Percentiles rank a stretch among this genome's conserved stretches.
Conservation (phyloP, 2,888 invertebrate species). For the Phorcus lineatus region DNA sequence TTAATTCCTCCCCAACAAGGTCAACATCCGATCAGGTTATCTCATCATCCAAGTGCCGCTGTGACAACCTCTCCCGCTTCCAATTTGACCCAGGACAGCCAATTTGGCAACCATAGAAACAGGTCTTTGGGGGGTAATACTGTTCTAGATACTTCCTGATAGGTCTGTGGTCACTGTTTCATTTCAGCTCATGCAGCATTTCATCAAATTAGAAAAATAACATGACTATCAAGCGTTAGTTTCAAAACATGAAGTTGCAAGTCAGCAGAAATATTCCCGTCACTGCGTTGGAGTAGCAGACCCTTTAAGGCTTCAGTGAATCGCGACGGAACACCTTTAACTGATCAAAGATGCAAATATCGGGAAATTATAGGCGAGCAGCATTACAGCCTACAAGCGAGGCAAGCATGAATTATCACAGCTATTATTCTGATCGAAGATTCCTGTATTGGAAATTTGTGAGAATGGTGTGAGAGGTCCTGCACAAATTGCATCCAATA, state of each 20-base stretch:
- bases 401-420: background rate
- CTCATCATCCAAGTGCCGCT: background rate
- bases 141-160: background rate
- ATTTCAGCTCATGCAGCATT: background rate
- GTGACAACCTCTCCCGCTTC: background rate
- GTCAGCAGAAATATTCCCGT: too few species aligned
- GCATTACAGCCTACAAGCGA: background rate
- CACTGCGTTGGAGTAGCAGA: too few species aligned
- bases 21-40: background rate
- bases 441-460: background rate
- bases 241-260: too few species aligned
- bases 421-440: background rate
- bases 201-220: too few species aligned
- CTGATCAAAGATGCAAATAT: too few species aligned
- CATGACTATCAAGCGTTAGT: too few species aligned
- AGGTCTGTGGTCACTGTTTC: slow-evolving; percentile 1
- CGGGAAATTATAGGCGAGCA: too few species aligned
- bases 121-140: background rate
- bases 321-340: too few species aligned
- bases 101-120: background rate
- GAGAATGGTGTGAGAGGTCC: background rate
- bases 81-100: background rate
- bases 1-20: background rate
- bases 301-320: too few species aligned
- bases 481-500: background rate